Conservation (phyloP, 2,113 vertebrate species). For the Hippocampus comes region DNA sequence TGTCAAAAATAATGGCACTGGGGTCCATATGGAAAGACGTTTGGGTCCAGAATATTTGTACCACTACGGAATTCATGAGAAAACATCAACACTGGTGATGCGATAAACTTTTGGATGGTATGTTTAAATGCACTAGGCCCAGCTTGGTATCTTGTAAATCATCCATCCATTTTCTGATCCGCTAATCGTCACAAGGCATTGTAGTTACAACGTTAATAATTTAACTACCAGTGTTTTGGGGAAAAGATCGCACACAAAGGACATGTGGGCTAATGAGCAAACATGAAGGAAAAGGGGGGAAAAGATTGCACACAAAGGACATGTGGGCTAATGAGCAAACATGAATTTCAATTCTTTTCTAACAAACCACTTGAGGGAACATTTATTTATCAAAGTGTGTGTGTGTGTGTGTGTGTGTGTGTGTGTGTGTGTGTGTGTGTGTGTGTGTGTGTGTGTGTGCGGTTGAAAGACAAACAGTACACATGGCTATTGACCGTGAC, state of each 20-base stretch:
- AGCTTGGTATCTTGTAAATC: conserved; percentile 5
- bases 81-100: conserved; percentile 4
- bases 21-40: neutral
- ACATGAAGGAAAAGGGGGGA: conserved; percentile 20
- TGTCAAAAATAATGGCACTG: neutral
- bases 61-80: neutral
- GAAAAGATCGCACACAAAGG: neutral
- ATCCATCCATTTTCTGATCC: no score
- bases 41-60: neutral
- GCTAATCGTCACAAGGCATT: conserved; percentile 23
- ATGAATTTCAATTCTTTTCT: conserved; percentile 32
- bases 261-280: conserved; percentile 23
- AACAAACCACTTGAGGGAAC: conserved; percentile 19
- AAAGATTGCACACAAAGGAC: neutral
- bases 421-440: conserved; percentile 12
- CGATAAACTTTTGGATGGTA: neutral
- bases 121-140: conserved; percentile 5
- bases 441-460: no score
- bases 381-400: conserved; percentile 6
- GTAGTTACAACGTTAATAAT: conserved; percentile 51
- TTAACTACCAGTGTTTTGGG: conserved; percentile 29
- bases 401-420: neutral
- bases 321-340: conserved; percentile 26
- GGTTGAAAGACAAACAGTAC: conserved; percentile 7
- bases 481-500: conserved; percentile 21